Evolutionary conservation across 1,140 invertebrate species (phyloP).

Genomic region (Thereuonema tuberculata): DNA sequence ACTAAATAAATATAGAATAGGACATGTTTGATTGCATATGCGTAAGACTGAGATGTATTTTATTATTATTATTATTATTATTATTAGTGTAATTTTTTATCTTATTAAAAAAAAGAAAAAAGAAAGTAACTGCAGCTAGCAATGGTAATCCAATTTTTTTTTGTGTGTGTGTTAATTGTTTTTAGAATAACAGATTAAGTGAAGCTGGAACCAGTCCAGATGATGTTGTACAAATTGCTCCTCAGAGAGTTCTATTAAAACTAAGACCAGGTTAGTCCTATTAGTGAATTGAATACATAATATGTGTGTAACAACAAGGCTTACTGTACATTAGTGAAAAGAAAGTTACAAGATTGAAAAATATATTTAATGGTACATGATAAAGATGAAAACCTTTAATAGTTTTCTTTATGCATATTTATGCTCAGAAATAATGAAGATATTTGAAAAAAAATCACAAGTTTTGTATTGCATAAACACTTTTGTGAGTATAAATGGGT

Average conservation of each 20-base stretch:
- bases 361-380: slow-evolving; percentile 5
- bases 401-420: slow-evolving; percentile 8
- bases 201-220: neutral
- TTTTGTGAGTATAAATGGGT: too few species aligned
- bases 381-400: neutral
- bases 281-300: too few species aligned
- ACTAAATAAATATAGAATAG: neutral
- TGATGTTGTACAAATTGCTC: slow-evolving; percentile 66
- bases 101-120: neutral
- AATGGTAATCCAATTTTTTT: neutral
- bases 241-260: slow-evolving; percentile 60
- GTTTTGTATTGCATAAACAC: neutral
- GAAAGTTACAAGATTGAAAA: too few species aligned
- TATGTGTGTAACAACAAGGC: too few species aligned
- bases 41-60: neutral
- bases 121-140: neutral
- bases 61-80: neutral
- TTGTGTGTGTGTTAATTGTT: neutral
- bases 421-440: too few species aligned
- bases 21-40: neutral
- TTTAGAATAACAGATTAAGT: slow-evolving; percentile 2
- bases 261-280: slow-evolving; percentile 69
- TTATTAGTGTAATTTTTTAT: neutral
- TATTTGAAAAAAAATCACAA: too few species aligned
- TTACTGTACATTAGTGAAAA: too few species aligned